These are phyloP conservation scores for Tarsius wallacei DNA, from an alignment of 2,797 vertebrate genomes.

Conservation along the genomic window DNA sequence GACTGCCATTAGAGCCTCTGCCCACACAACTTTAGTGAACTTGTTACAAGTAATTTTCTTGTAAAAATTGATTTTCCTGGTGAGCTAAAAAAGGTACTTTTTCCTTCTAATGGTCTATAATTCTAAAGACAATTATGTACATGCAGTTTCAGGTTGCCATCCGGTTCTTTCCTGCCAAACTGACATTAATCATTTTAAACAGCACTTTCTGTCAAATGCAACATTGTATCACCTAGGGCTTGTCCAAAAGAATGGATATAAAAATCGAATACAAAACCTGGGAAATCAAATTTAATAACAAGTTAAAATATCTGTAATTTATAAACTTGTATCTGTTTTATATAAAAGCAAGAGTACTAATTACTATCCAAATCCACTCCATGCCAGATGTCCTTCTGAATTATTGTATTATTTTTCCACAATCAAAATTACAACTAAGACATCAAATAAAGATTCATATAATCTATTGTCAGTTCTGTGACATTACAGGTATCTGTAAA, in stretches of 20 bases:
- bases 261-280: neutral
- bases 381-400: neutral
- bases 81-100: neutral
- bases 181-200: constrained; percentile 39
- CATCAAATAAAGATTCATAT: neutral
- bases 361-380: neutral
- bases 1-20: constrained; percentile 27
- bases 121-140: constrained; percentile 42
- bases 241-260: constrained; percentile 29
- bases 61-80: neutral
- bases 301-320: neutral
- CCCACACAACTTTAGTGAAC: neutral
- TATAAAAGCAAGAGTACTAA: neutral
- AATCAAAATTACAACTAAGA: neutral
- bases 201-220: neutral
- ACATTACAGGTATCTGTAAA: neutral
- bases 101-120: constrained; percentile 44
- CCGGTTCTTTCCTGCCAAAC: neutral
- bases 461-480: neutral
- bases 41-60: constrained; percentile 33
- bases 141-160: constrained; percentile 53
- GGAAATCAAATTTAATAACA: neutral
- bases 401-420: neutral
- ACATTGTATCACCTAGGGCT: neutral
- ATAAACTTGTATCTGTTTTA: neutral